Base-by-base conservation (phyloP, 2,113 vertebrate species). In the Leucoraja erinaceus region DNA sequence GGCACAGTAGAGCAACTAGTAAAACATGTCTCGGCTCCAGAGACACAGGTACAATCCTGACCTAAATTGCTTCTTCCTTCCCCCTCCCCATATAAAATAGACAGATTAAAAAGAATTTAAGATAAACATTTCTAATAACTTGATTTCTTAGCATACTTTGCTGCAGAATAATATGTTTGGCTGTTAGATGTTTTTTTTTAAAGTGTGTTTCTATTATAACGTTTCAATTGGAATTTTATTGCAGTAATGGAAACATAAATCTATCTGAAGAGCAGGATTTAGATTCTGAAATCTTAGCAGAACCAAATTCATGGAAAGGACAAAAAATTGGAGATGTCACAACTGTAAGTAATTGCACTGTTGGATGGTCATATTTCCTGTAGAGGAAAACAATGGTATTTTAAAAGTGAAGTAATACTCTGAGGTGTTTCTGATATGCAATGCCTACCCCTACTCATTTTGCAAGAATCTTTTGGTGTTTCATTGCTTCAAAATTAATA, bases 201-300 rank as follows among this genome's bases (percentile, higher is more conserved):
- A 22, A 22, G 25, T 59, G 56, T 84, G 38, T 59, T 91, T 70
- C 20, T 72, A 11, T 70, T 10, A 70, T 90, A 91, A 68, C 10
- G 93, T 93, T 95, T 93, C 0, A 93, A 97, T 96, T 93, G 96
- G 96, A 68, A 38, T 94, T 94, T 91, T 93, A 4, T 88, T 93
- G 14, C 59, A 96, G 96, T 28, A 22, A 78, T 90, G 95, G 94
- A 31, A 95, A 95, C 33, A 93, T 93, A 33, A 93, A 94, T 3
- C 84, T 93, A 47, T 59, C 93, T 70, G 95, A 96, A 92, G 98
- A 98, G 61, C 97, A 96, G 93, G 94, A 94, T 93, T 94, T 96
- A 93, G 97, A 98, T 93, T 97, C 96, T 94, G 97, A 98, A 79
- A 95, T 96, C 93, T 95, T 97, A 20, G 90, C 97, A 94, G 98